A percentile compares a stretch with the other conserved stretches of the same genome.
Evolutionary conservation across 2,113 vertebrate species (phyloP).

Genomic region (Apodemus speciosus): DNA sequence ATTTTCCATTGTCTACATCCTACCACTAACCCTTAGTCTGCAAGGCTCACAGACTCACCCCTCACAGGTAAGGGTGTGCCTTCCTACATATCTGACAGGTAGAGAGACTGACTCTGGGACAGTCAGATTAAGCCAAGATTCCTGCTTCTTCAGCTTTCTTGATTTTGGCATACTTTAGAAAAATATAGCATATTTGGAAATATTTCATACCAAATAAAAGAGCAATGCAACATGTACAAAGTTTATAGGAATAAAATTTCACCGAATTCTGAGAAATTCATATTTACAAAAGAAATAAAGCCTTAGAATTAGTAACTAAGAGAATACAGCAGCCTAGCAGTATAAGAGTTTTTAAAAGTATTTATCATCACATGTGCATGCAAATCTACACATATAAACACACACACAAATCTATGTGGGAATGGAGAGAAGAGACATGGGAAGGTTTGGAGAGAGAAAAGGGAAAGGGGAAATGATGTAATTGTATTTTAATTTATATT

Average conservation of each 20-base stretch:
- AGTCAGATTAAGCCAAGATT: not conserved
- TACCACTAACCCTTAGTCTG: not conserved
- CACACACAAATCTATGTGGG: not conserved
- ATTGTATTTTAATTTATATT: not conserved
- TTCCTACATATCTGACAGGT: not conserved
- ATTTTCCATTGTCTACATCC: not conserved
- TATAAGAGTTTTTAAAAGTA: slow-evolving; percentile 14
- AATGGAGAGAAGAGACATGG: not conserved
- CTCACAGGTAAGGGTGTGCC: not conserved
- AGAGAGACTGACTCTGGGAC: not conserved
- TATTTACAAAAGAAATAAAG: slow-evolving; percentile 24
- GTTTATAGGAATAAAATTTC: not conserved
- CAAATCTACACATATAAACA: not conserved
- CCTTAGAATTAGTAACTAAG: slow-evolving; percentile 24
- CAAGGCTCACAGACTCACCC: not conserved
- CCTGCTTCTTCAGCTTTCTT: not conserved
- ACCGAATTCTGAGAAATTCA: slow-evolving; percentile 10
- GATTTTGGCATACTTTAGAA: not conserved
- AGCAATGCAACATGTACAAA: slow-evolving; percentile 23
- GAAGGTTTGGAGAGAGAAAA: not conserved
- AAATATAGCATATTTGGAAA: slow-evolving; percentile 37
- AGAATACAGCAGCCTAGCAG: not conserved
- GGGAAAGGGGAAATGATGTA: not conserved
- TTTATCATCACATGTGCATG: not conserved
- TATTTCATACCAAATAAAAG: slow-evolving; percentile 20